Conservation (phyloP, 2,113 vertebrate species). For the Sturnira hondurensis region DNA sequence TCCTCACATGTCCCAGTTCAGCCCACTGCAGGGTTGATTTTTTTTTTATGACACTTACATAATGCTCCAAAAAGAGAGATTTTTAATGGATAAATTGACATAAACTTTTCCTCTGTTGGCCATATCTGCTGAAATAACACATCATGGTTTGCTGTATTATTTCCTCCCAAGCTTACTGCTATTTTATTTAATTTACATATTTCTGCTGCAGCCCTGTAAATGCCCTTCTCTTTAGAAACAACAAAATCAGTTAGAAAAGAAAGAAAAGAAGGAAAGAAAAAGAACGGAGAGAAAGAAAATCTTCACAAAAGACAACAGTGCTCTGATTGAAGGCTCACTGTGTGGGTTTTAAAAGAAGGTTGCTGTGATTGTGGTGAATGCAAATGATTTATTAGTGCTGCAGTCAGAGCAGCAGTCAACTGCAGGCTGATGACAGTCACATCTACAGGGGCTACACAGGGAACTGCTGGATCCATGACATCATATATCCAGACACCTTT, state of each 20-base stretch:
- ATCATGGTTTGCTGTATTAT: slow-evolving; percentile 20
- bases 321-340: slow-evolving; percentile 64
- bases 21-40: slow-evolving; percentile 50
- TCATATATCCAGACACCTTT: slow-evolving; percentile 26
- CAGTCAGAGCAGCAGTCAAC: slow-evolving; percentile 52
- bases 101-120: slow-evolving; percentile 45
- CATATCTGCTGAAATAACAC: slow-evolving; percentile 44
- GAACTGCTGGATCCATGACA: slow-evolving; percentile 18
- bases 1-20: slow-evolving; percentile 67
- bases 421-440: slow-evolving; percentile 32
- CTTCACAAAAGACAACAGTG: slow-evolving; percentile 31
- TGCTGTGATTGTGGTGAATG: slow-evolving; percentile 54
- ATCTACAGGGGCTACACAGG: not conserved
- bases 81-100: slow-evolving; percentile 64
- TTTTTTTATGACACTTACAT: slow-evolving; percentile 60
- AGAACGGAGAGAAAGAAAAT: not conserved
- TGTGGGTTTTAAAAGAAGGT: slow-evolving; percentile 58
- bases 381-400: slow-evolving; percentile 62
- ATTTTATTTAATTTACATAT: slow-evolving; percentile 55
- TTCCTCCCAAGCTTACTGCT: slow-evolving; percentile 48
- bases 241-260: slow-evolving; percentile 38
- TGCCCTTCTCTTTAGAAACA: slow-evolving; percentile 57
- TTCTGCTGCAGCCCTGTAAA: slow-evolving; percentile 45
- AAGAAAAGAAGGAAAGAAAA: not conserved
- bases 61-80: slow-evolving; percentile 62